Percentiles rank a stretch among this genome's conserved stretches.
These are phyloP conservation scores for Ammodytes dubius DNA, from an alignment of 2,113 vertebrate genomes.

Conservation along the genomic window DNA sequence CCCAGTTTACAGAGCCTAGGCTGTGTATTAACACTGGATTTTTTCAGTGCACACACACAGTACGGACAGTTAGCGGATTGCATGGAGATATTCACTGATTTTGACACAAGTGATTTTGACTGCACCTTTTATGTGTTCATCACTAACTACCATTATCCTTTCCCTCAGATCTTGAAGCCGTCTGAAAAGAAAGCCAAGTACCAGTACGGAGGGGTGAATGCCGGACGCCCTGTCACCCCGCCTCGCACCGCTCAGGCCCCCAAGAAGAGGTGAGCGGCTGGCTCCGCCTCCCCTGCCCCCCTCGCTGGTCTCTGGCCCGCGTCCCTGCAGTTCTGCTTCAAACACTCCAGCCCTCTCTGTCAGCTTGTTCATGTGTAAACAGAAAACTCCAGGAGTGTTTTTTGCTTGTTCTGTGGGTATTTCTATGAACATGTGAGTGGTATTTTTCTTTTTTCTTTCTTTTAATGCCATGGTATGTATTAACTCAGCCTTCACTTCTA, in stretches of 20 bases:
- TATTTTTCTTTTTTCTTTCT: slow-evolving; percentile 42
- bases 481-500: slow-evolving; percentile 50
- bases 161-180: slow-evolving; percentile 92
- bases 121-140: background rate
- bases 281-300: slow-evolving; percentile 34
- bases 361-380: slow-evolving; percentile 68
- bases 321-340: slow-evolving; percentile 60
- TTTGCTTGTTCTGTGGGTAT: slow-evolving; percentile 73
- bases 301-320: slow-evolving; percentile 26
- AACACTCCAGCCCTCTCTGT: slow-evolving; percentile 65
- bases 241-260: slow-evolving; percentile 94
- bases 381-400: slow-evolving; percentile 59
- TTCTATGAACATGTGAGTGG: slow-evolving; percentile 69
- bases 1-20: no score
- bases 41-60: no score
- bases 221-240: slow-evolving; percentile 93
- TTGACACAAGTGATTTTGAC: no score
- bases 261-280: slow-evolving; percentile 94
- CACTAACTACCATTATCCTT: background rate
- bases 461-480: slow-evolving; percentile 54
- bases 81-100: no score
- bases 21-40: no score
- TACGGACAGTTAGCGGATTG: no score
- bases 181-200: slow-evolving; percentile 98
- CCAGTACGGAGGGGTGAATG: slow-evolving; percentile 94